Percentiles rank a stretch among this genome's conserved stretches.
Evolutionary conservation across 2,888 invertebrate species (phyloP).

Genomic region (Marronus borbonicus): DNA sequence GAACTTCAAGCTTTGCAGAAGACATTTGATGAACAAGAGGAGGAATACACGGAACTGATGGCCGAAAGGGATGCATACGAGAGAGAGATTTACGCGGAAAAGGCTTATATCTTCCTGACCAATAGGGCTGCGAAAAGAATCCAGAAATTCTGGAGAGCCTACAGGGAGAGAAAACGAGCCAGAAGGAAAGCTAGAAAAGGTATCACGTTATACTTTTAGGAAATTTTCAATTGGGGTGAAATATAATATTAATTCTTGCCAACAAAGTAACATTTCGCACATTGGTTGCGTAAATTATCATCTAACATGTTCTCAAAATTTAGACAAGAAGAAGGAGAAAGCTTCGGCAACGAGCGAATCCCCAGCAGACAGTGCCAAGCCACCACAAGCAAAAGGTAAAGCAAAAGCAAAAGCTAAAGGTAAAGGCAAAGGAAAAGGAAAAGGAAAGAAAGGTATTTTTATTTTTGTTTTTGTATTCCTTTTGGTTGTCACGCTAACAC

Average conservation of each 20-base stretch:
- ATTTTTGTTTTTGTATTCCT: not conserved
- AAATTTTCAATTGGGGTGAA: too few species aligned
- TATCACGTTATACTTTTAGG: not conserved
- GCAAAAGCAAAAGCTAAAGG: conserved; percentile 23
- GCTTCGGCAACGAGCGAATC: conserved; percentile 36
- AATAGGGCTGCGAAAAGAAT: conserved; percentile 66
- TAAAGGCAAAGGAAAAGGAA: conserved; percentile 5
- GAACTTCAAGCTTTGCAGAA: conserved; percentile 71
- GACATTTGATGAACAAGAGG: conserved; percentile 73
- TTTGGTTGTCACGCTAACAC: conserved; percentile 5
- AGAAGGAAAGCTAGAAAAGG: conserved; percentile 58
- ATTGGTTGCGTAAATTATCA: not conserved
- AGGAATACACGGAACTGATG: conserved; percentile 73
- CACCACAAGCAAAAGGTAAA: conserved; percentile 4
- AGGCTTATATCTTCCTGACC: conserved; percentile 64
- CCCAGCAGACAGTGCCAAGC: conserved; percentile 8
- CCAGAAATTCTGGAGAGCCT: conserved; percentile 66
- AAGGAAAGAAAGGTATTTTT: conserved; percentile 37
- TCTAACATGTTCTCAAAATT: not conserved
- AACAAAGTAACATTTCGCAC: too few species aligned
- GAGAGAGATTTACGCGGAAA: conserved; percentile 72
- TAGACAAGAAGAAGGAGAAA: conserved; percentile 70
- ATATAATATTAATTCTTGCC: too few species aligned
- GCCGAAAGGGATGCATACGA: conserved; percentile 75
- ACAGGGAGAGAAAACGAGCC: conserved; percentile 55